Evolutionary conservation across 2,113 vertebrate genomes (phyloP), one percentile per base, ranked within the genome.

Genomic region (Halcyon senegalensis): DNA sequence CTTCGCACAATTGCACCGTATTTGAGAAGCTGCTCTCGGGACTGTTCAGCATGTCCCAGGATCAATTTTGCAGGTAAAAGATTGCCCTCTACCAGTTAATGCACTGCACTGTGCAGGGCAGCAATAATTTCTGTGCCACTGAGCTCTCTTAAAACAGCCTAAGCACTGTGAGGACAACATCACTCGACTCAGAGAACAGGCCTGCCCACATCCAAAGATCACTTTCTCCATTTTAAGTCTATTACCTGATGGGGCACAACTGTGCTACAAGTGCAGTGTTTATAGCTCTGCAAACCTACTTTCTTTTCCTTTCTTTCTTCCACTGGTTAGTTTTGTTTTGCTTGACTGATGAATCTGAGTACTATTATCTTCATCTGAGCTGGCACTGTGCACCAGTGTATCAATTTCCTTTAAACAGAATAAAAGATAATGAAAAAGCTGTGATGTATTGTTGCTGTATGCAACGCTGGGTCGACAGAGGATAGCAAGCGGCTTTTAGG

Each of bases 341-440:
- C 62, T 79, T 93, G 95, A 83, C 30, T 91, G 90, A 69, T 86
- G 96, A 67, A 51, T 51, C 62, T 88, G 92, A 94, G 93, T 84
- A 84, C 79, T 76, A 56, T 93, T 69, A 28, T 96, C 93, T 88
- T 98, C 97, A 85, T 97, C 93, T 56, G 95, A 96, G 84, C 50
- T 92, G 92, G 73, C 86, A 83, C 39, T 64, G 85, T 73, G 82
- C 44, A 97, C 87, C 84, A 92, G 75, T 50, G 85, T 90, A 87
- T 90, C 66, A 85, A 94, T 80, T 89, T 66, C 97, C 98, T 98
- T 96, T 70, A 90, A 97, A 97, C 23, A 96, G 95, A 97, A 93
- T 18, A 88, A 84, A 85, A 87, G 51, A 74, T 59, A 84, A 94
- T 73, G 84, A 96, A 75, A 91, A 95, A 80, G 66, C 56, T 56